Evolutionary conservation across 2,797 vertebrate species (phyloP).

Genomic region (Denticeps clupeoides): DNA sequence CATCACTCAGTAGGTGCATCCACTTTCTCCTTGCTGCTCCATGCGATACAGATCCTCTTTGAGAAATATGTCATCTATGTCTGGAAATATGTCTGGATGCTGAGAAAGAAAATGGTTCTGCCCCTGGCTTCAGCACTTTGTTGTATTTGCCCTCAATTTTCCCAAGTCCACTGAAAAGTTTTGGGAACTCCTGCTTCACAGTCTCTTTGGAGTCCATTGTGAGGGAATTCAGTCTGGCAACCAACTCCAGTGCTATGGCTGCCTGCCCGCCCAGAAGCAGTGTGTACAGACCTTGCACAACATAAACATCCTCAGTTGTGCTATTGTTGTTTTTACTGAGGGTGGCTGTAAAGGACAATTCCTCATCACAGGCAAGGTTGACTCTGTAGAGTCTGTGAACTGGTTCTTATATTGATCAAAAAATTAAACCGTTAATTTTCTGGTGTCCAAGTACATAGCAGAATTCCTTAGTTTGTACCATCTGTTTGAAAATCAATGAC

Average conservation of each 20-base stretch:
- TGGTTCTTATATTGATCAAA: too few species aligned
- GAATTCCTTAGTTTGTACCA: too few species aligned
- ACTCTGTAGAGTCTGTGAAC: too few species aligned
- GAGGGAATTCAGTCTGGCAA: background rate
- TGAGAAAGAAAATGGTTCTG: constrained; percentile 6
- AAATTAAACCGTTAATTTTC: too few species aligned
- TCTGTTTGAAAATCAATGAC: too few species aligned
- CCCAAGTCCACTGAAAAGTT: constrained; percentile 8
- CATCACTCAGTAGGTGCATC: constrained; percentile 5
- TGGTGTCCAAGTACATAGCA: too few species aligned
- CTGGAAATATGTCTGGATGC: constrained; percentile 5
- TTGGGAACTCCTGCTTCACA: constrained; percentile 4
- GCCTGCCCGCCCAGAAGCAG: background rate
- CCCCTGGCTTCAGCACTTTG: background rate
- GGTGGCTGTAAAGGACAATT: constrained; percentile 11
- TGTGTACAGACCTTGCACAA: background rate
- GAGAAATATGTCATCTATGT: too few species aligned
- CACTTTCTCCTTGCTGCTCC: constrained; percentile 7
- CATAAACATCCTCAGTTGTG: constrained; percentile 6
- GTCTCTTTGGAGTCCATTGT: background rate
- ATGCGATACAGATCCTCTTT: constrained; percentile 3
- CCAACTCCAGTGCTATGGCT: background rate
- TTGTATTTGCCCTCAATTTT: constrained; percentile 12
- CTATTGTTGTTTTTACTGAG: constrained; percentile 1
- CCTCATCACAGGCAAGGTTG: too few species aligned